These are phyloP conservation scores for Anas acuta DNA, from an alignment of 2,797 vertebrate species.

Conservation along the genomic window DNA sequence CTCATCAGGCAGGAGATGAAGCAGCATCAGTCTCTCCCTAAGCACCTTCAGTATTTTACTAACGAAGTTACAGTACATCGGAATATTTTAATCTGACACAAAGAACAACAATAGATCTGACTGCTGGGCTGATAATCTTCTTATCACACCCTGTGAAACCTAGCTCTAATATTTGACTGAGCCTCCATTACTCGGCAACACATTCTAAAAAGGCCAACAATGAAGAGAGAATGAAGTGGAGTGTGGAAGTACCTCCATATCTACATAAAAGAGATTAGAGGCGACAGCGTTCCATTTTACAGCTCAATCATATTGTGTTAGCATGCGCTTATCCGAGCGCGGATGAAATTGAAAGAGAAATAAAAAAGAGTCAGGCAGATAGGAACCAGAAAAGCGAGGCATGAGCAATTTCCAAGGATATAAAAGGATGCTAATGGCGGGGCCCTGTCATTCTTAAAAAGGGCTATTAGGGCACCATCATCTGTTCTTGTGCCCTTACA, in stretches of 20 bases:
- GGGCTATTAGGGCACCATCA: slow-evolving; percentile 88
- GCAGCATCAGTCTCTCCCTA: slow-evolving; percentile 49
- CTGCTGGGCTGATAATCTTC: slow-evolving; percentile 79
- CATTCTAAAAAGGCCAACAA: slow-evolving; percentile 78
- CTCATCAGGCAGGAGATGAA: slow-evolving; percentile 66
- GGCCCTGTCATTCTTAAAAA: slow-evolving; percentile 94
- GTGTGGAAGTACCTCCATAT: slow-evolving; percentile 87
- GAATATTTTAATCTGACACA: slow-evolving; percentile 85
- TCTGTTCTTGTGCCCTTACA: slow-evolving; percentile 86
- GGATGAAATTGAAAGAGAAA: slow-evolving; percentile 95
- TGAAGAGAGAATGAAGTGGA: slow-evolving; percentile 82
- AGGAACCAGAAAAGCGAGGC: slow-evolving; percentile 88
- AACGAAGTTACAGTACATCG: slow-evolving; percentile 77
- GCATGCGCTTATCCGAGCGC: slow-evolving; percentile 88
- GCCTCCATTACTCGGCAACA: slow-evolving; percentile 77
- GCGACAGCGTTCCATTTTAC: slow-evolving; percentile 90
- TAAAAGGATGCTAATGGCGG: slow-evolving; percentile 93
- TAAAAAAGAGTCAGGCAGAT: slow-evolving; percentile 92
- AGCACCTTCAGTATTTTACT: slow-evolving; percentile 74
- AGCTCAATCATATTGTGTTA: slow-evolving; percentile 94
- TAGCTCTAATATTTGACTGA: slow-evolving; percentile 81
- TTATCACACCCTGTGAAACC: slow-evolving; percentile 84
- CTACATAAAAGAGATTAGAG: slow-evolving; percentile 98
- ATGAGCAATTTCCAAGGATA: slow-evolving; percentile 93
- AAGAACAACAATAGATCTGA: slow-evolving; percentile 81